phyloP scores from a whole-genome alignment of 2,797 vertebrate species.

The Liasis olivaceus region DNA sequence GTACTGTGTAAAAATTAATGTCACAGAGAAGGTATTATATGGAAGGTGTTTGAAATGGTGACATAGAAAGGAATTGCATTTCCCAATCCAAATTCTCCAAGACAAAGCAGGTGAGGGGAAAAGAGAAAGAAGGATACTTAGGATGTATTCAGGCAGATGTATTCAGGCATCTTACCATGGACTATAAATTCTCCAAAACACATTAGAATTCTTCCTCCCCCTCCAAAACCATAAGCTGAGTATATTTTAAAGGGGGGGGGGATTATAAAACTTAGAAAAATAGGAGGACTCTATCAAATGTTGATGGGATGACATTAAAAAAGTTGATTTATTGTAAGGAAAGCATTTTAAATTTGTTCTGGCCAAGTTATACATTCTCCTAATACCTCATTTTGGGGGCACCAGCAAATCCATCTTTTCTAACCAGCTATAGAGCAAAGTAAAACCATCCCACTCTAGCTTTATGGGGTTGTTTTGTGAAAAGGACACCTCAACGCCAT shows the following conservation, averaged over 20 bases:
- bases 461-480: background rate
- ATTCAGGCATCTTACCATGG: background rate
- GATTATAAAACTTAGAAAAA: background rate
- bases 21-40: background rate
- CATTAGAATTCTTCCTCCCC: background rate
- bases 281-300: slow-evolving; percentile 3
- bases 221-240: background rate
- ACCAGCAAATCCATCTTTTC: fast-evolving
- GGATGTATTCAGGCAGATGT: background rate
- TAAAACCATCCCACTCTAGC: too few relatives aligned
- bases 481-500: background rate
- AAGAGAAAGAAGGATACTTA: too few relatives aligned
- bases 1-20: background rate
- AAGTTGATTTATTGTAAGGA: slow-evolving; percentile 41
- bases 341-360: slow-evolving; percentile 42
- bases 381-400: background rate
- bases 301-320: slow-evolving; percentile 44
- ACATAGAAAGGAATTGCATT: background rate
- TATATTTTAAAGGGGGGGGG: background rate
- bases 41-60: background rate
- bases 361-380: slow-evolving; percentile 48
- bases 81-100: background rate
- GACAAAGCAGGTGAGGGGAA: background rate
- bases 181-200: background rate
- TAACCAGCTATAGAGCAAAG: background rate